Evolutionary conservation across 2,888 invertebrate species (phyloP), one percentile per base, ranked within the genome.

Genomic region (Gnatocerus cornutus): DNA sequence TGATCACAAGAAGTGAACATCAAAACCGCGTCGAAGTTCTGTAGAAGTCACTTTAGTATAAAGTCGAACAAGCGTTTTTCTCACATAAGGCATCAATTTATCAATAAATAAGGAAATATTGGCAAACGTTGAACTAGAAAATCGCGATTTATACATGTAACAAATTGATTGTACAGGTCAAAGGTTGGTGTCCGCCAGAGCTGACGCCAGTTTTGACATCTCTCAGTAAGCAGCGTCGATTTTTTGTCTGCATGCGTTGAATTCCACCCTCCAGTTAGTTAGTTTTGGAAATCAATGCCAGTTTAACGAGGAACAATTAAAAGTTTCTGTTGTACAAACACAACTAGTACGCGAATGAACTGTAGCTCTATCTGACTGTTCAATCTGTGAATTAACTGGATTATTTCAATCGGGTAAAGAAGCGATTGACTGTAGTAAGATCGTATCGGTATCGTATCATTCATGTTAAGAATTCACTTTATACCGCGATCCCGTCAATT

Each of bases 401-500:
- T 76, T 72, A 75, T 76, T 72, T 71, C 68, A 69, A 58, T 74
- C 62, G 69, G 55, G 59, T 71, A 67, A 72, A 72, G 70, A 74
- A 73, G 68, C 71, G 71, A 69, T 66, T 68, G 73, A 67, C 68
- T 71, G 64, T 65, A 71, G 73, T 71, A 68, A 70, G 73, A 77
- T 73, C 72, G 66, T 29, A 78, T 77, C 77, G 74, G 71, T 68
- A 73, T 69, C 70, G 76, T 76, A 80, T 81, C 79, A 78, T 79
- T 81, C 80, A 81, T 80, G 80, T 79, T 80, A 79, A 77, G 80
- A 78, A 81, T 81, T 80, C 81, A 81, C 79, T 82, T 82, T 80
- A 78, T 79, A 79, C 79, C 77, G 72, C 77, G 80, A 81, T 80
- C 81, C 81, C 78, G 82, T 82, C 82, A 82, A 83, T 83, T 83